Evolutionary conservation across 2,888 invertebrate genomes (phyloP).

Genomic region (Xiphydria camelus): DNA sequence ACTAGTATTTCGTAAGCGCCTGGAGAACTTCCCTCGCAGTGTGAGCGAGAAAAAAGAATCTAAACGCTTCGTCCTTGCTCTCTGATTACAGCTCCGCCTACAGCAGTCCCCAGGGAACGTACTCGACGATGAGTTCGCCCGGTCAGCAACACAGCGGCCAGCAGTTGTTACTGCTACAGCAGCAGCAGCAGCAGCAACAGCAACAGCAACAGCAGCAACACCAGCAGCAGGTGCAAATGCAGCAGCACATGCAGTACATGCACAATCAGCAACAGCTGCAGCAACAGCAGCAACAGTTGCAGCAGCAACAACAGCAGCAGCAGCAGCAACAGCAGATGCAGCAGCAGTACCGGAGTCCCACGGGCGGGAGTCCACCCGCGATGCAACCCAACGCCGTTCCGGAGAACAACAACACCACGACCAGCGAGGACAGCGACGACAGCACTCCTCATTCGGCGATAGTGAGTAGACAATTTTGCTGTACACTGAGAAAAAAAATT

Average conservation of each 20-base stretch:
- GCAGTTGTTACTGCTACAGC: conserved; percentile 62
- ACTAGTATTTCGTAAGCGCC: no score
- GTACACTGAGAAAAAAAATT: no score
- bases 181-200: conserved; percentile 43
- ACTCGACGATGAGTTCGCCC: conserved; percentile 65
- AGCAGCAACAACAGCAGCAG: conserved; percentile 56
- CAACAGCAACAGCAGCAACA: conserved; percentile 47
- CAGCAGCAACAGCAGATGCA: conserved; percentile 55
- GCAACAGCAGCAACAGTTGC: conserved; percentile 44
- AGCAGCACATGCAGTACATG: conserved; percentile 46
- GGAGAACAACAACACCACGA: conserved; percentile 67
- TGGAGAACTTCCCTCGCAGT: no score
- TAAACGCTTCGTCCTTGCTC: no score
- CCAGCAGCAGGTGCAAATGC: conserved; percentile 41
- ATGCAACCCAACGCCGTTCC: conserved; percentile 56
- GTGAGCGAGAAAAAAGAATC: no score
- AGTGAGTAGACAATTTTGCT: no score
- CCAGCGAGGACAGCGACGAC: conserved; percentile 87
- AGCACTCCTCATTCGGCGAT: conserved; percentile 72
- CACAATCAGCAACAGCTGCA: conserved; percentile 44
- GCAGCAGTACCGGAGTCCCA: conserved; percentile 62
- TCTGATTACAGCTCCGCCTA: conserved; percentile 53
- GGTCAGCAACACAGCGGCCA: conserved; percentile 66
- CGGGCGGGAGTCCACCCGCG: conserved; percentile 65
- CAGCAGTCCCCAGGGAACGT: conserved; percentile 59